Evolutionary conservation across 2,113 vertebrate species (phyloP), one percentile per base, ranked within the genome.

Genomic region (Noturus placidus): DNA sequence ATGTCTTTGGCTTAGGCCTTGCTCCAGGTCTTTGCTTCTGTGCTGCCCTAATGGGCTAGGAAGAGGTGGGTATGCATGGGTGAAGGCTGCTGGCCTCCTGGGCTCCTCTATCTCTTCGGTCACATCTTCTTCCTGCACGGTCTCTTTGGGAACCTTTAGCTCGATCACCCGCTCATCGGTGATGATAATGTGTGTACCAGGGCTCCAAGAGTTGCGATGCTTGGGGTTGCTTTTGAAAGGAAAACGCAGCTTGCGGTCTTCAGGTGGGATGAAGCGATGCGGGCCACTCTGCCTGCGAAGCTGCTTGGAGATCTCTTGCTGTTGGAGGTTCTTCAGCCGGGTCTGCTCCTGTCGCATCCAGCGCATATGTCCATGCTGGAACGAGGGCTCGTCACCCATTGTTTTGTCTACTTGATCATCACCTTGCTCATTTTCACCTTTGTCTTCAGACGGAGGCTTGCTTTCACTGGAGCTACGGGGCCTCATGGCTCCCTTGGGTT

Each of bases 151-250:
- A 87, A 99, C 96, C 89, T 97, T 96, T 27, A 99, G 94, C 92
- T 99, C 98, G 17, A 99, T 96, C 10, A 99, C 97, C 91, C 98
- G 96, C 69, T 98, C 91, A 86, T 99, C 97, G 6, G 98, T 99
- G 87, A 99, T 99, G 61, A 99, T 99, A 70, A 99, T 99, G 35
- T 99, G 98, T 0, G 98, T 99, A 30, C 98, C 98, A 0, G 98
- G 98, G 69, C 97, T 98, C 98, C 98, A 99, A 0, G 98, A 99
- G 93, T 98, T 99, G 89, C 98, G 96, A 87, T 99, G 98, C 35
- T 96, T 97, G 27, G 98, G 97, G 90, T 97, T 99, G 93, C 98
- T 99, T 93, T 96, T 98, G 92, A 99, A 99, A 19, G 98, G 98
- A 87, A 99, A 99, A 0, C 98, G 97, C 2, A 98, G 97, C 89